phyloP scores from a whole-genome alignment of 30 jellyfish, hydroid and myxozoan species.

The Turritopsis dohrnii region DNA sequence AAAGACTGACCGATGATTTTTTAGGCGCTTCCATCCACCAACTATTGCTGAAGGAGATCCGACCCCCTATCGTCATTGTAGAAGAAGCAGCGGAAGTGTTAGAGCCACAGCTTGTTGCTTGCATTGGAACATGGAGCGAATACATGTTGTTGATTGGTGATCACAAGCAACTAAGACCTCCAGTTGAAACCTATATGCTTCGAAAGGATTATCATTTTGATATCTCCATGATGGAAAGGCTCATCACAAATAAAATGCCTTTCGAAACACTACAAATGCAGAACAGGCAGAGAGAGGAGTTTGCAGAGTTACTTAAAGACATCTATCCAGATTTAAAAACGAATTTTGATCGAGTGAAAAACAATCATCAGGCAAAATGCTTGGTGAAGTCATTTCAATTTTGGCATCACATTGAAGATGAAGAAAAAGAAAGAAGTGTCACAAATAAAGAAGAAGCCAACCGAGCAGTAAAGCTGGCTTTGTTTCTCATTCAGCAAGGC shows the following conservation, averaged over 20 bases:
- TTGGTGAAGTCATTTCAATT: conserved; percentile 27
- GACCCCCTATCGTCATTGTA: conserved; percentile 52
- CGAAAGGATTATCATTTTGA: conserved; percentile 48
- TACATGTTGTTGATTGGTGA: conserved; percentile 68
- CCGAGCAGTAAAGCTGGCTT: conserved; percentile 44
- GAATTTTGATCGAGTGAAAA: conserved; percentile 35
- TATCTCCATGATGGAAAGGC: conserved; percentile 69
- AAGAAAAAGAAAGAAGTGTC: conserved; percentile 37
- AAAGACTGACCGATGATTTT: neutral
- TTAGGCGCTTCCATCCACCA: conserved; percentile 56
- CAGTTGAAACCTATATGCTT: conserved; percentile 44
- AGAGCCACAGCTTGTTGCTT: conserved; percentile 63
- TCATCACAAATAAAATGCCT: conserved; percentile 25
- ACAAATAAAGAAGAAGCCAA: conserved; percentile 51
- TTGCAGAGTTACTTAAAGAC: conserved; percentile 48
- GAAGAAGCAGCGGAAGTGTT: conserved; percentile 80
- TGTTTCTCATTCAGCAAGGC: conserved; percentile 46
- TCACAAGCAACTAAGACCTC: conserved; percentile 63
- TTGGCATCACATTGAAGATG: conserved; percentile 49
- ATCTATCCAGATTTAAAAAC: conserved; percentile 46
- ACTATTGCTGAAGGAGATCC: conserved; percentile 31
- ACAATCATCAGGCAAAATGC: conserved; percentile 37
- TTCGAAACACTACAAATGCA: conserved; percentile 39
- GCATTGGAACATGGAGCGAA: conserved; percentile 48
- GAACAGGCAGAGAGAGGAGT: conserved; percentile 61